Base-by-base conservation (phyloP, 2,888 invertebrate genomes). In the Agrotis ipsilon region DNA sequence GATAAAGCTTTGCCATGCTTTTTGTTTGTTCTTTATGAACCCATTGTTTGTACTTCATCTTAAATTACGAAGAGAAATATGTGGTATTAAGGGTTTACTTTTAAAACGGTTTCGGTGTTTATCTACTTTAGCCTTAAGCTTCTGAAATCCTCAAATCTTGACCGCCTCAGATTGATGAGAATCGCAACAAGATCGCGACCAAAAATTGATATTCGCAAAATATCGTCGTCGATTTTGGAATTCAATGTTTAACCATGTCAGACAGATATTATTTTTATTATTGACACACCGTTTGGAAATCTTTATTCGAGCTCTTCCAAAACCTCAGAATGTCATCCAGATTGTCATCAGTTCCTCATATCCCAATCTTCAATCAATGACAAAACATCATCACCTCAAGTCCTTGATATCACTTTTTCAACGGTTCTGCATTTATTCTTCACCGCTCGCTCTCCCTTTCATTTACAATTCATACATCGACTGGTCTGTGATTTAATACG, bases 401-500 rank as follows among this genome's bases (percentile, higher is more conserved):
- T 57, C 57, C 57, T 71, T 52, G 18, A 49, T 64, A 70, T 54
- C 39, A 32, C 54, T 11, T 65, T 70, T 60, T 55, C 64, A 74
- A 72, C 46, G 60, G 71, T 78, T 75, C 62, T 45, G 62, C 63
- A 74, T 84, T 77, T 60, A 72, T 81, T 39, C 39, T 39, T 39
- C 75, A 69, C 72, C 39, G 74, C 80, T 72, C 39, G 74, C 80
- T 86, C 82, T 88, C 86, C 82, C 86, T 90, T 90, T 90, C 87
- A 83, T 87, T 88, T 86, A 84, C 81, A 78, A 88, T 82, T 83
- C 87, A 89, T 91, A 89, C 87, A 89, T 91, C 89, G 89, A 82
- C 83, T 84, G 86, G 72, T 79, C 84, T 83, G 85, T 87, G 87
- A 89, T 89, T 88, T 86, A 87, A 88, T 87, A 88, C 87, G 88